These are phyloP conservation scores for Prosopocoilus inquinatus DNA, from an alignment of 2,888 invertebrate species.

Conservation along the genomic window DNA sequence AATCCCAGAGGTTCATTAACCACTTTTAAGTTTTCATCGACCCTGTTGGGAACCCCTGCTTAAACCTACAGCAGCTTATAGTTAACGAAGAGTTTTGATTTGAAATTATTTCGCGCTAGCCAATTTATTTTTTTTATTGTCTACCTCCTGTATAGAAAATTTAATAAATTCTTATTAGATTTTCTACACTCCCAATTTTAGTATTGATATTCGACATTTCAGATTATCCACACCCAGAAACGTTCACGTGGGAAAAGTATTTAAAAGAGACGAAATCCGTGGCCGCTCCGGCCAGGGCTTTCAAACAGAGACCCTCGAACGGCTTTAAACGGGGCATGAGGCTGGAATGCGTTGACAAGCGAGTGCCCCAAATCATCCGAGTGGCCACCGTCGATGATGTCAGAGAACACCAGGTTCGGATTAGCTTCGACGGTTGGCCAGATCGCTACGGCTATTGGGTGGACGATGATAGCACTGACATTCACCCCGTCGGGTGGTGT, in stretches of 20 bases:
- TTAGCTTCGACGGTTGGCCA: slow-evolving; percentile 90
- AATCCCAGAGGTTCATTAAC: too few relatives aligned
- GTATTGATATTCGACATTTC: slow-evolving; percentile 22
- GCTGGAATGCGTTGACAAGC: slow-evolving; percentile 82
- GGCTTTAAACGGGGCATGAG: slow-evolving; percentile 84
- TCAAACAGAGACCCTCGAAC: slow-evolving; percentile 74
- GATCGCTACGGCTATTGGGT: slow-evolving; percentile 82
- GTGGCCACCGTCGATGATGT: slow-evolving; percentile 80
- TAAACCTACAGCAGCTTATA: too few relatives aligned
- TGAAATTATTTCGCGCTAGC: too few relatives aligned
- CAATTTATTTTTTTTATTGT: too few relatives aligned
- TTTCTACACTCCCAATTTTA: too few relatives aligned
- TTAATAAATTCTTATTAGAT: too few relatives aligned
- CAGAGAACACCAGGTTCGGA: slow-evolving; percentile 70
- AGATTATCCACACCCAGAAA: slow-evolving; percentile 68
- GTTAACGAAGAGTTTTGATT: too few relatives aligned
- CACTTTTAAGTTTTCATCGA: too few relatives aligned
- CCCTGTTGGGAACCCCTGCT: too few relatives aligned
- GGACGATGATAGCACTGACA: slow-evolving; percentile 85
- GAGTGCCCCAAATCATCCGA: slow-evolving; percentile 79
- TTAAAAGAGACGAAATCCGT: slow-evolving; percentile 70
- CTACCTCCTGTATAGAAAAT: too few relatives aligned
- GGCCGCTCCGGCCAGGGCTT: slow-evolving; percentile 78
- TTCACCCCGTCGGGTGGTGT: slow-evolving; percentile 93
- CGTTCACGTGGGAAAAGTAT: slow-evolving; percentile 85